Evolutionary conservation across 2,888 invertebrate species (phyloP), one percentile per base, ranked within the genome.

Genomic region (Abrostola tripartita): DNA sequence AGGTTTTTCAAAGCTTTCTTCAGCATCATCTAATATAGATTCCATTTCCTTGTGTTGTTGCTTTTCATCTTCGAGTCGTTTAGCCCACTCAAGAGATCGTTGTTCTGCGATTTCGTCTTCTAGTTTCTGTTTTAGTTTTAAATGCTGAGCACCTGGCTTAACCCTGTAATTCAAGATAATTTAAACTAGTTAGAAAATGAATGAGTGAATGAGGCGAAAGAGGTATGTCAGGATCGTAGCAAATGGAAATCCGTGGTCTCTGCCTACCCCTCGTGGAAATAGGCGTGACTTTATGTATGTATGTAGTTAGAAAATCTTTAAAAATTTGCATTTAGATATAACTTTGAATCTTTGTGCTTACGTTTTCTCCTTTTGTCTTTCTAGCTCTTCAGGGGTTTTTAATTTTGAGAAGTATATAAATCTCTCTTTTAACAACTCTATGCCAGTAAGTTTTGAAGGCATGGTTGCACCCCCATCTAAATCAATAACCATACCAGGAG

Each of bases 71-170:
- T 96, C 95, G 37, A 95, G 90, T 55, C 96, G 95, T 78, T 96
- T 95, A 61, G 95, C 95, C 96, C 98, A 96, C 76, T 97, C 96
- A 65, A 96, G 94, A 44, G 96, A 95, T 55, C 97, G 93, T 80
- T 96, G 96, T 70, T 95, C 95, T 4, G 96, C 96, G 82, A 98
- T 98, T 88, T 97, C 94, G 11, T 95, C 93, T 81, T 97, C 96
- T 2, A 98, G 92, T 69, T 96, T 96, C 67, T 96, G 95, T 83
- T 96, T 97, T 57, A 98, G 90, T 77, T 95, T 96, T n/a, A 95
- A 87, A 72, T 97, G 95, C 77, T 96, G 96, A 4, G 96, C 96
- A 0, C 98, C 98, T 49, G 97, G 97, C 84, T 96, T 91, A 68
- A 92, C 88, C 74, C 95, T 96, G 67, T 37, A 67, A 65, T 71